Base-by-base conservation (phyloP, 1,140 invertebrate genomes). In the Drosophila oshimai region DNA sequence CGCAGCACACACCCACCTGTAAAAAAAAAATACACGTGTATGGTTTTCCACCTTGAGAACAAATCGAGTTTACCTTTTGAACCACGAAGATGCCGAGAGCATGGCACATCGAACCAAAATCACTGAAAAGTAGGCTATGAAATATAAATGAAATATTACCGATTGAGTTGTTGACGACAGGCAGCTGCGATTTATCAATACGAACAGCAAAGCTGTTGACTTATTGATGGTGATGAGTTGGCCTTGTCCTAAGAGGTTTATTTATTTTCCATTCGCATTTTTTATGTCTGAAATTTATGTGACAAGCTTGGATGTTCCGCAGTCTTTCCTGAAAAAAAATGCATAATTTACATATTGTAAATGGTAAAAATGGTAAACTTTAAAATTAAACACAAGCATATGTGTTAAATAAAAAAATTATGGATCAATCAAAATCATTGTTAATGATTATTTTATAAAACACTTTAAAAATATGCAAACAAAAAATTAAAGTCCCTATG, bases 61-160 rank as follows among this genome's bases (percentile, higher is more conserved):
- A 58, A 80, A 81, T 80, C 76, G 69, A 80, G 71, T 62, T 58
- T 64, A 28, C 42, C 26, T 41, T 26, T 17, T 6, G 18, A 28
- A 10, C 13, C 18, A 34, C 13, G 31, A 24, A 41, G 17, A 2
- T 7, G 12, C 29, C 7, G 12, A 1, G 31, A 18, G 29, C 31
- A 6, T 7, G 26, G 45, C n/a, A 6, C 1, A 34, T 7, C 17
- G 17, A 61, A 28, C 13, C 13, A 1, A 39, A 49, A 20, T 49
- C 57, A 20, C 61, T 64, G 42, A 65, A 65, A 65, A 47, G 44
- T 65, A 65, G 58, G 61, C 61, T 31, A 65, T 26, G 33, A 47
- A 46, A 62, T n/a, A 34, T 42, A 42, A 18, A 34, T 60, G 5
- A 28, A 29, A 61, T 37, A 41, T 41, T 4, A 33, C n/a, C 44